These are phyloP conservation scores for Megaceryle torquata DNA, from an alignment of 2,113 vertebrate genomes.

Conservation along the genomic window DNA sequence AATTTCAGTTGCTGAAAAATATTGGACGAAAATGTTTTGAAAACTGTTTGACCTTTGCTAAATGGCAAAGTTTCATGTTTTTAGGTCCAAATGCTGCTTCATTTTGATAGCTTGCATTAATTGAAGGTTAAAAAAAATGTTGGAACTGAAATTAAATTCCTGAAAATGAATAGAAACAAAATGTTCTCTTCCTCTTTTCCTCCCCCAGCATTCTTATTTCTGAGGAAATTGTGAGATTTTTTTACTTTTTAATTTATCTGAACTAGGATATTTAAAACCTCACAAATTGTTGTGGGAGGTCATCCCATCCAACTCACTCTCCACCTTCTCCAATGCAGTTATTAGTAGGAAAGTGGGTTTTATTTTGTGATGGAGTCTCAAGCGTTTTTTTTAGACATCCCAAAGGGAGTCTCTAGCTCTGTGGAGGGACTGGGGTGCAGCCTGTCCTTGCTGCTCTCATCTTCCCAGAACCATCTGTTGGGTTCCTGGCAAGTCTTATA, in stretches of 20 bases:
- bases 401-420: not conserved
- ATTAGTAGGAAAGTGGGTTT: not conserved
- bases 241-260: not conserved
- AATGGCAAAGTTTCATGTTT: constrained; percentile 56
- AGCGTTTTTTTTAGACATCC: not conserved
- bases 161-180: constrained; percentile 60
- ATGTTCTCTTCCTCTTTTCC: constrained; percentile 61
- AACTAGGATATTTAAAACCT: constrained; percentile 34
- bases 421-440: not conserved
- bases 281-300: constrained; percentile 35
- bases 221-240: not conserved
- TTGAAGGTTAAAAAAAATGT: constrained; percentile 51
- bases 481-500: not conserved
- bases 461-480: not conserved
- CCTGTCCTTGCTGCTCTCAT: not conserved
- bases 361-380: not conserved
- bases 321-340: not conserved
- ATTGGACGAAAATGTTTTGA: constrained; percentile 46
- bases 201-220: constrained; percentile 41
- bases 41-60: constrained; percentile 60
- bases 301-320: not conserved
- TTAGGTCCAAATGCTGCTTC: constrained; percentile 46
- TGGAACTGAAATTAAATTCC: constrained; percentile 53
- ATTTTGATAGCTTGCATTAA: constrained; percentile 60
- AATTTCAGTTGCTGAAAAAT: constrained; percentile 58